Evolutionary conservation across 1,140 invertebrate genomes (phyloP), one percentile per base, ranked within the genome.

Genomic region (Halyomorpha halys): DNA sequence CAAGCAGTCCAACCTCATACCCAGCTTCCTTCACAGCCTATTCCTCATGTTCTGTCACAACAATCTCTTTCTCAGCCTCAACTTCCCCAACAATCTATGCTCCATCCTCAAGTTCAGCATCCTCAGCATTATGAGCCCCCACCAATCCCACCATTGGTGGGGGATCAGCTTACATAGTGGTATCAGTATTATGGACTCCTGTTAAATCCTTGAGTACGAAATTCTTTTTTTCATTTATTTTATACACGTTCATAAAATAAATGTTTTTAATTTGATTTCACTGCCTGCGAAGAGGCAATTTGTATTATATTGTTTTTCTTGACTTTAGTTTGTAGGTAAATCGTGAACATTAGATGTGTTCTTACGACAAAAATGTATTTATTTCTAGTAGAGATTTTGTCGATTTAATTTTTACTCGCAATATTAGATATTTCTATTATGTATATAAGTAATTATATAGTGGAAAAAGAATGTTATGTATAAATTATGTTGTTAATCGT

Each of bases 231-330:
- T 56, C 18, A 19, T 56, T 56, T 56, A 23, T 23, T 23, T 56
- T 56, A 23, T 56, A 56, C 18, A 21, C 23, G 18, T 56, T 8
- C 23, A 56, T 56, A 56, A 23, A 25, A 56, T 49, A 49, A 19
- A 56, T 56, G n/a, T 56, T 56, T 56, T 56, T 56, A 23, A 25
- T 56, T 56, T 21, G 53, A 56, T 56, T 56, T n/a, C 23, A 56
- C 23, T 56, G 53, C 53, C 53, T 56, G 53, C 53, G 53, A 56
- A 56, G 53, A 23, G 53, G 53, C 53, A 27, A 18, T 56, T 56
- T 56, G 53, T 56, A 56, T 56, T 56, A 56, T 56, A 56, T 56
- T 56, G 53, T 56, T 56, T 56, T 56, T 56, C 27, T 23, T 56
- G 53, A 25, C 2, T 56, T 56, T 56, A 56, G 23, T 56, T 56